Evolutionary conservation across 1,140 invertebrate species (phyloP).

Genomic region (roundworm (Caenorhabditis elegans)): DNA sequence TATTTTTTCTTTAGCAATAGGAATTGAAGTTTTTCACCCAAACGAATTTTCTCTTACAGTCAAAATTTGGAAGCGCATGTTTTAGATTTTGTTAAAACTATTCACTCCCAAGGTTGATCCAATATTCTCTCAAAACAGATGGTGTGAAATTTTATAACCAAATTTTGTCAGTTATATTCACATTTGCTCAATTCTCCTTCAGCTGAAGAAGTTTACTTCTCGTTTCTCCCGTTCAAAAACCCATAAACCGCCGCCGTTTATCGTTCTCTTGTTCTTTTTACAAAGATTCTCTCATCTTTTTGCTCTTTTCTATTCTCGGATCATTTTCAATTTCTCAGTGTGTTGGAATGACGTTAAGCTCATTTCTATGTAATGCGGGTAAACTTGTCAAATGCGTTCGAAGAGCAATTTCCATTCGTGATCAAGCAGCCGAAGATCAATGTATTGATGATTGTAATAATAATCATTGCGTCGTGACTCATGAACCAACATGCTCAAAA

Average conservation of each 20-base stretch:
- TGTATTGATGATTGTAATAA: neutral
- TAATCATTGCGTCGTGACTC: neutral
- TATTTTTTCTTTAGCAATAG: too few relatives aligned
- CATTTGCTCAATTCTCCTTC: neutral
- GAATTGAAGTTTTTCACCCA: too few relatives aligned
- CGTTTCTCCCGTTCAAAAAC: neutral
- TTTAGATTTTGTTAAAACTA: too few relatives aligned
- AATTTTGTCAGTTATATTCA: neutral
- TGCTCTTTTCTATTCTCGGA: neutral
- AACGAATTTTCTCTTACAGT: too few relatives aligned
- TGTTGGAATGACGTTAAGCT: constrained; percentile 3
- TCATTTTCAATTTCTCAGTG: neutral
- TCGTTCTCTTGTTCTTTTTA: neutral
- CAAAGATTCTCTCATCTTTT: neutral
- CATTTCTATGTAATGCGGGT: constrained; percentile 25
- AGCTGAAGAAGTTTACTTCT: neutral
- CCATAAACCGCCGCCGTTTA: constrained; percentile 26
- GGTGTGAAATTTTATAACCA: constrained; percentile 5
- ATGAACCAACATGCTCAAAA: constrained; percentile 24
- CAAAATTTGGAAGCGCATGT: too few relatives aligned
- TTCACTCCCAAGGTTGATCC: too few relatives aligned
- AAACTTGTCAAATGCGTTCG: constrained; percentile 29
- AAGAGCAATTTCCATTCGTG: neutral
- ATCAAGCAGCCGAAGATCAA: neutral
- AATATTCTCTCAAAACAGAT: neutral